Conservation (phyloP, 1,140 invertebrate genomes). For the Panagrolaimus sp. region DNA sequence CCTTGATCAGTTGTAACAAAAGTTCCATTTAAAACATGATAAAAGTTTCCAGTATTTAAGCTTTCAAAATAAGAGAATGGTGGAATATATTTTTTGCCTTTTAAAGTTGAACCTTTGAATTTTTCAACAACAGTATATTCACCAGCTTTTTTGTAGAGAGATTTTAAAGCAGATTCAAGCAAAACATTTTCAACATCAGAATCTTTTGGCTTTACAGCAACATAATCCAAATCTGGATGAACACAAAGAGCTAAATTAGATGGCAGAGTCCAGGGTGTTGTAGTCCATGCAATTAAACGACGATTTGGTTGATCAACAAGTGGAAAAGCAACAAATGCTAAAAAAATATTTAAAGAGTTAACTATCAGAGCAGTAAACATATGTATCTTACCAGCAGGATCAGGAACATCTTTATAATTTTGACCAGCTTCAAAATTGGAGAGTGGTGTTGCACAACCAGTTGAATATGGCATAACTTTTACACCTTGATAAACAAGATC, state of each 20-base stretch:
- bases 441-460: slow-evolving; percentile 88
- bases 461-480: slow-evolving; percentile 97
- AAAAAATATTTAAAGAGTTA: slow-evolving; percentile 28
- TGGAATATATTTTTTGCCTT: slow-evolving; percentile 79
- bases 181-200: slow-evolving; percentile 74
- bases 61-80: slow-evolving; percentile 80
- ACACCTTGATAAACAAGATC: slow-evolving; percentile 91
- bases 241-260: slow-evolving; percentile 92
- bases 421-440: slow-evolving; percentile 98
- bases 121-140: slow-evolving; percentile 59
- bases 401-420: slow-evolving; percentile 96
- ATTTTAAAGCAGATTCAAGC: slow-evolving; percentile 74
- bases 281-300: slow-evolving; percentile 87
- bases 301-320: slow-evolving; percentile 65
- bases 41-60: slow-evolving; percentile 66
- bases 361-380: too few species aligned
- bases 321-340: slow-evolving; percentile 48
- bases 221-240: slow-evolving; percentile 79
- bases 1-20: slow-evolving; percentile 95
- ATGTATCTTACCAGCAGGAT: slow-evolving; percentile 71
- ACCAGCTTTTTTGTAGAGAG: slow-evolving; percentile 70
- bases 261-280: slow-evolving; percentile 97
- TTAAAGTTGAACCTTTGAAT: slow-evolving; percentile 74
- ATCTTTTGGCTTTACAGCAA: slow-evolving; percentile 69
- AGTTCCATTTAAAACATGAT: slow-evolving; percentile 75